Conservation (phyloP, 2,888 invertebrate species). For the Dichetophora obliterata region DNA sequence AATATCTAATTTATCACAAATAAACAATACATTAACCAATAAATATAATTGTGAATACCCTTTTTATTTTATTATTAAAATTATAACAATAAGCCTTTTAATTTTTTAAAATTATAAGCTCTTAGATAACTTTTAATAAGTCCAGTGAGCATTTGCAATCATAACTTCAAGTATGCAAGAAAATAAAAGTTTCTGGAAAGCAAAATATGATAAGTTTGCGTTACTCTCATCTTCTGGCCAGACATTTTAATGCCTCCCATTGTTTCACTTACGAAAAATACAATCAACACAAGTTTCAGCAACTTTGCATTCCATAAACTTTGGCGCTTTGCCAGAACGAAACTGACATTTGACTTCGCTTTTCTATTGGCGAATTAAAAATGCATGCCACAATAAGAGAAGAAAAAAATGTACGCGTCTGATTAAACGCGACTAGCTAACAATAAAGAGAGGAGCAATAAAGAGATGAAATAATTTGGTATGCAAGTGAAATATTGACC, state of each 20-base stretch:
- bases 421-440: slow-evolving; percentile 26
- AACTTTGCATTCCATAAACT: not conserved
- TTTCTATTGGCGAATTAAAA: not conserved
- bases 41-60: too few species aligned
- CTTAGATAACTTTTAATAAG: too few species aligned
- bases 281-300: not conserved
- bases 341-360: not conserved
- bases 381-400: slow-evolving; percentile 3
- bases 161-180: too few species aligned
- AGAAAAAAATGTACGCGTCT: slow-evolving; percentile 8
- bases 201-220: not conserved
- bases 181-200: too few species aligned
- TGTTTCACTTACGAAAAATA: not conserved
- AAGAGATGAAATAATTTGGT: not conserved
- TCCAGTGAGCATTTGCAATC: too few species aligned
- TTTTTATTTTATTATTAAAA: too few species aligned
- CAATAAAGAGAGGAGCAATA: not conserved
- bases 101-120: too few species aligned
- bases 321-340: not conserved
- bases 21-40: too few species aligned
- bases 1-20: too few species aligned
- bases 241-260: slow-evolving; percentile 5
- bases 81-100: too few species aligned
- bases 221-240: not conserved
- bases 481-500: slow-evolving; percentile 20